Conservation (phyloP, 1,140 invertebrate species). For the Stegodyphus mimosarum region DNA sequence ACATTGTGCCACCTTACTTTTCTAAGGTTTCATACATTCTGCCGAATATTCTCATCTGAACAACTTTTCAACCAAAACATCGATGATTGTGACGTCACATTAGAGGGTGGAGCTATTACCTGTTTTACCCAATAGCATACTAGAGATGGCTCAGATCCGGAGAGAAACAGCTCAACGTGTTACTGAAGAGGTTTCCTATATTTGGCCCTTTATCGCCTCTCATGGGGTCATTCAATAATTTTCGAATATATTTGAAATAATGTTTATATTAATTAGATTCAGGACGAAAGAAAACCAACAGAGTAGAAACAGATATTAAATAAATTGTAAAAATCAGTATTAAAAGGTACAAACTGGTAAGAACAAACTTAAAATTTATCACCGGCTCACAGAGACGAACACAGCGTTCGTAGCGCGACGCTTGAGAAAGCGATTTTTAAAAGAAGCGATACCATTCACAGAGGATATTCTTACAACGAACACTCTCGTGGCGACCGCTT, state of each 20-base stretch:
- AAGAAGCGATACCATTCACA: not conserved
- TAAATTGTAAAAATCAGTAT: too few species aligned
- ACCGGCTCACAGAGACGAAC: too few species aligned
- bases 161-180: not conserved
- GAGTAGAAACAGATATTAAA: too few species aligned
- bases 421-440: not conserved
- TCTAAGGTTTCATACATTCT: conserved; percentile 11
- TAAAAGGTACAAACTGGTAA: too few species aligned
- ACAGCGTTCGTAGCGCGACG: not conserved
- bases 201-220: not conserved
- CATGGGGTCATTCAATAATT: not conserved
- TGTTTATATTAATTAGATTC: too few species aligned
- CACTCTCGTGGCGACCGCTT: too few species aligned
- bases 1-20: conserved; percentile 27
- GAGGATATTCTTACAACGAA: too few species aligned
- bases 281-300: too few species aligned
- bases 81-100: conserved; percentile 17
- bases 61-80: conserved; percentile 58
- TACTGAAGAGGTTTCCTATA: not conserved
- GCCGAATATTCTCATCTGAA: not conserved
- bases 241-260: too few species aligned
- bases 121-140: not conserved
- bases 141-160: conserved; percentile 20
- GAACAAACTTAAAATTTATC: too few species aligned
- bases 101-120: not conserved